These are phyloP conservation scores for Bolinopsis microptera DNA, from an alignment of 37 sponge, comb jelly and placozoan genomes.

Conservation along the genomic window DNA sequence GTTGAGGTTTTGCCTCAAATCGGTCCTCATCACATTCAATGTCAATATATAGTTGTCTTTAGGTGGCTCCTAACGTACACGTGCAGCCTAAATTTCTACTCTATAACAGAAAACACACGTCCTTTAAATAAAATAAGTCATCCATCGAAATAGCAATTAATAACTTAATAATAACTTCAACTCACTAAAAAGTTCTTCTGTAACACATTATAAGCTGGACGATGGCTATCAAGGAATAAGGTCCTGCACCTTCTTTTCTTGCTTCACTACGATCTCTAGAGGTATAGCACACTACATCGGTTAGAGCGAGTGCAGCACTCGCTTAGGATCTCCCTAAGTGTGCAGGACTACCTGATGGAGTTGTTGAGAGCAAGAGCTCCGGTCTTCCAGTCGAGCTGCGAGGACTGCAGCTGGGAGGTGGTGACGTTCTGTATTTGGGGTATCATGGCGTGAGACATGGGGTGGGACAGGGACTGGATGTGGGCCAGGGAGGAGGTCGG, in stretches of 20 bases:
- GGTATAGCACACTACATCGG: not conserved
- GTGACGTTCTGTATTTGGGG: constrained; percentile 64
- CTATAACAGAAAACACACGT: not conserved
- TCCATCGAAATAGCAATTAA: constrained; percentile 57
- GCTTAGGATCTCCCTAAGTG: not conserved
- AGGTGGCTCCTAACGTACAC: not conserved
- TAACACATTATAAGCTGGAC: not conserved
- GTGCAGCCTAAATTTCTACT: not conserved
- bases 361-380: constrained; percentile 46
- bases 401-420: constrained; percentile 44
- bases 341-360: constrained; percentile 25
- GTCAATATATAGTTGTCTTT: not conserved
- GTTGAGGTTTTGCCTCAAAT: not conserved
- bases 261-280: not conserved
- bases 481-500: constrained; percentile 56
- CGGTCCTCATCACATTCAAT: not conserved
- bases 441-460: constrained; percentile 65
- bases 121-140: constrained; percentile 49
- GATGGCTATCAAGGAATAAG: not conserved
- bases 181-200: not conserved
- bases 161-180: constrained; percentile 50
- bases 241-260: not conserved
- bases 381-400: constrained; percentile 51
- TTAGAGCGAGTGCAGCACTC: not conserved
- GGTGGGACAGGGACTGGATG: constrained; percentile 64